Evolutionary conservation across 2,888 invertebrate genomes (phyloP), one percentile per base, ranked within the genome.

Genomic region (Eristalis pertinax): DNA sequence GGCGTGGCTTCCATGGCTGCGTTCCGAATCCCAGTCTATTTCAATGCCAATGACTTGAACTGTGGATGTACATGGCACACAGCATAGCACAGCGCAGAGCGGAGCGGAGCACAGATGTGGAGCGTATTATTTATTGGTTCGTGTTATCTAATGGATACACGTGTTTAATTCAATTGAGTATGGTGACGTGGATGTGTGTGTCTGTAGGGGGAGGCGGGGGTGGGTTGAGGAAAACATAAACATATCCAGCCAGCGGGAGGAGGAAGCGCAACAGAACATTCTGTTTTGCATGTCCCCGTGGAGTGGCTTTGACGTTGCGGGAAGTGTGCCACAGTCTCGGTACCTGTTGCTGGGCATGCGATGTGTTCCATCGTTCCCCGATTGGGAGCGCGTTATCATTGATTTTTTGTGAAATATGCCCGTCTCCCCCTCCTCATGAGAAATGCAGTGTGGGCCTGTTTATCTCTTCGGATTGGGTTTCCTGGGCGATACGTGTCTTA

Each of bases 1-100:
- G 22, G 38, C 56, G 29, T 22, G 11, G 29, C 50, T 63, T 38
- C 63, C 26, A 35, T 10, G 15, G 41, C 10, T 22, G 41, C 22
- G 81, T 75, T 81, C 58, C 80, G 35, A 19, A 68, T 38, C 63
- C 56, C 80, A 62, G 63, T 35, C n/a, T 19, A 68, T 80, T 80
- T 80, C 68, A 74, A 74, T 80, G 74, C 62, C 68, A 74, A 62
- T 63, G 38, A 73, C 15, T 24, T 64, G 19, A 19, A 68, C 32
- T 22, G 26, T 60, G 26, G 22, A 26, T 22, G 26, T 11, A 60
- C 60, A 15, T 3, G 4, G 26, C 26, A 29, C 29, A 29, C 29
- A 29, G 26, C 4, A 26, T 4, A 26, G 29, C 29, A 29, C 29
- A 29, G 10, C 10, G 32, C 1, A 32, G 32, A 32, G 10, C 32